These are phyloP conservation scores for Ametastegia equiseti DNA, from an alignment of 2,888 invertebrate genomes.

Conservation along the genomic window DNA sequence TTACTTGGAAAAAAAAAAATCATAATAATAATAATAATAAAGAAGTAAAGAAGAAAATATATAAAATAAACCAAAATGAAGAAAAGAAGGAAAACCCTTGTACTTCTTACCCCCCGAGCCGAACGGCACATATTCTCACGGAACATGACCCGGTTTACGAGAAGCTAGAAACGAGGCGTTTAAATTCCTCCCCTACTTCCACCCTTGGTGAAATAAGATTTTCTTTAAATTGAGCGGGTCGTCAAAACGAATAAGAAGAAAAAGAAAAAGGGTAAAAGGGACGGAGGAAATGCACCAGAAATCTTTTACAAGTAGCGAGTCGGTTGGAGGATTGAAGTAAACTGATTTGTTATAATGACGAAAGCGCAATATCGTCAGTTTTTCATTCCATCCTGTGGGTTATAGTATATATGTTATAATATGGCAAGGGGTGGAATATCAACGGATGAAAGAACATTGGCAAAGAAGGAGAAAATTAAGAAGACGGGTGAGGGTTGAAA, in stretches of 20 bases:
- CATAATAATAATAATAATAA: not conserved
- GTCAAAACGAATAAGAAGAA: not conserved
- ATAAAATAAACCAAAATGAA: not conserved
- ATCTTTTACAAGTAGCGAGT: not conserved
- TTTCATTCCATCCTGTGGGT: too few relatives aligned
- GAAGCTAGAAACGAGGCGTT: not conserved
- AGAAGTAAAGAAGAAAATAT: not conserved
- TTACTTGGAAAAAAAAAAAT: not conserved
- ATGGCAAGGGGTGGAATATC: too few relatives aligned
- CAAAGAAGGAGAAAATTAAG: too few relatives aligned
- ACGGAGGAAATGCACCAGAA: not conserved
- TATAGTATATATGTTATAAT: too few relatives aligned
- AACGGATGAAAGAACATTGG: not conserved
- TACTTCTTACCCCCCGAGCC: not conserved
- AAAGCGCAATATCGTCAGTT: not conserved
- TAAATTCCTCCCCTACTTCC: not conserved
- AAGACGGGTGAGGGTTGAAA: too few relatives aligned
- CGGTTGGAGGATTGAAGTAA: not conserved
- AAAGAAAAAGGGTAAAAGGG: too few relatives aligned
- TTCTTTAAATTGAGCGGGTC: not conserved
- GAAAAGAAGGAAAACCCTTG: not conserved
- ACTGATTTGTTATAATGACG: not conserved
- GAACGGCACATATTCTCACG: slow-evolving; percentile 3
- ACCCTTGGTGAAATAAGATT: not conserved
- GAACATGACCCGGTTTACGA: not conserved